Conservation (phyloP, 2,888 invertebrate genomes). For the Acrobasis consociella region DNA sequence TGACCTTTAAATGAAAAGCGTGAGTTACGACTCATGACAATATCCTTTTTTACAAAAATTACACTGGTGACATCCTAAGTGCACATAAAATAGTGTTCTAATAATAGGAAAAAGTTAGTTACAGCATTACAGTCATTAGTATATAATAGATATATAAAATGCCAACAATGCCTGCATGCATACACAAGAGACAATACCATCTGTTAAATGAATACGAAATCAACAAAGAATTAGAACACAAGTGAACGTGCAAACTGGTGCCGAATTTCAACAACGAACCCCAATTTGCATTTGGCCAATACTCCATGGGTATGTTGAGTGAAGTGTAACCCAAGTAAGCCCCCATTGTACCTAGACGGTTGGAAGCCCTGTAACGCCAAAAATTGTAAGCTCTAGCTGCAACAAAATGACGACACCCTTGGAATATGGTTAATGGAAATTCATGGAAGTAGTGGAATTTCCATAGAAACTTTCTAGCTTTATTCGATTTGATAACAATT, state of each 20-base stretch:
- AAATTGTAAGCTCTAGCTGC: conserved; percentile 82
- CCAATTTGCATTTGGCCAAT: conserved; percentile 84
- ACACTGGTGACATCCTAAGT: not conserved
- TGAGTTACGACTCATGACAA: not conserved
- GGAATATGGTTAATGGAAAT: conserved; percentile 54
- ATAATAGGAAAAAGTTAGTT: conserved; percentile 8
- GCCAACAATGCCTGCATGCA: conserved; percentile 15
- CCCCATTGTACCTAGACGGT: conserved; percentile 68
- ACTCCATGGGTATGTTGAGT: conserved; percentile 80
- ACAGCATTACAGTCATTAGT: not conserved
- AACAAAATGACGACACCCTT: conserved; percentile 74
- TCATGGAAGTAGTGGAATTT: conserved; percentile 15
- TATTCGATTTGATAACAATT: not conserved
- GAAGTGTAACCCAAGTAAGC: conserved; percentile 81
- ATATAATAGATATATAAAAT: not conserved
- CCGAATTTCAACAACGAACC: conserved; percentile 78
- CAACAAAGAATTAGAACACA: conserved; percentile 44
- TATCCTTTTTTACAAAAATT: not conserved
- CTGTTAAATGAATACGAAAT: conserved; percentile 26
- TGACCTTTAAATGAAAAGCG: conserved; percentile 57
- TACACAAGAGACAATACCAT: not conserved
- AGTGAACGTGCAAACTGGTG: conserved; percentile 51
- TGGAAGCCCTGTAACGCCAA: conserved; percentile 81
- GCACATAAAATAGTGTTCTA: conserved; percentile 9
- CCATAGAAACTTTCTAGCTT: not conserved